A percentile compares a stretch with the other conserved stretches of the same genome.
Evolutionary conservation across 2,797 vertebrate genomes (phyloP).

Genomic region (Chelon labrosus): DNA sequence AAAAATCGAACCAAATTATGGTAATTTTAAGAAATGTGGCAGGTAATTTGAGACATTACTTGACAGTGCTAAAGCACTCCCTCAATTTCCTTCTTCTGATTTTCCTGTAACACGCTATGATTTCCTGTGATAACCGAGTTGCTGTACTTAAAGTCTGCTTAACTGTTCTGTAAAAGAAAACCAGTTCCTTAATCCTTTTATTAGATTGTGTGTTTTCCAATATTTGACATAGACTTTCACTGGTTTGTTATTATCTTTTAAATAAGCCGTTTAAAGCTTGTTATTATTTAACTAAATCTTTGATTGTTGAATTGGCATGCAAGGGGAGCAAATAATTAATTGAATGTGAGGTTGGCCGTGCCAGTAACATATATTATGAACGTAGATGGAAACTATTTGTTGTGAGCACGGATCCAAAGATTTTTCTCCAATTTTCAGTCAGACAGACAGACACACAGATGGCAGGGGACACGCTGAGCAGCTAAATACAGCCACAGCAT

Average conservation of each 20-base stretch:
- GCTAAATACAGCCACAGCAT: constrained; percentile 50
- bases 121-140: constrained; percentile 4
- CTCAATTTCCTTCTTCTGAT: constrained; percentile 5
- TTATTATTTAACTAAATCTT: background rate
- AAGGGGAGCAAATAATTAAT: background rate
- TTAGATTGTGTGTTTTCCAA: background rate
- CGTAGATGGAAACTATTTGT: constrained; percentile 13
- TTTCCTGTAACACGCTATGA: constrained; percentile 15
- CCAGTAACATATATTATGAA: background rate
- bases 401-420: constrained; percentile 11
- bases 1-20: background rate
- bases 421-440: constrained; percentile 15
- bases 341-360: background rate
- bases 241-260: no score
- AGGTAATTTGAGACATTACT: constrained; percentile 10
- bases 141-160: background rate
- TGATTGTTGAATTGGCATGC: background rate
- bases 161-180: background rate
- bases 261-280: background rate
- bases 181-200: background rate
- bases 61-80: constrained; percentile 4
- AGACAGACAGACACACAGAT: constrained; percentile 42
- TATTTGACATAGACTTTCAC: no score
- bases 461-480: constrained; percentile 42
- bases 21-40: background rate